Evolutionary conservation across 1,140 invertebrate species (phyloP).

Genomic region (Drosophila repletoides): DNA sequence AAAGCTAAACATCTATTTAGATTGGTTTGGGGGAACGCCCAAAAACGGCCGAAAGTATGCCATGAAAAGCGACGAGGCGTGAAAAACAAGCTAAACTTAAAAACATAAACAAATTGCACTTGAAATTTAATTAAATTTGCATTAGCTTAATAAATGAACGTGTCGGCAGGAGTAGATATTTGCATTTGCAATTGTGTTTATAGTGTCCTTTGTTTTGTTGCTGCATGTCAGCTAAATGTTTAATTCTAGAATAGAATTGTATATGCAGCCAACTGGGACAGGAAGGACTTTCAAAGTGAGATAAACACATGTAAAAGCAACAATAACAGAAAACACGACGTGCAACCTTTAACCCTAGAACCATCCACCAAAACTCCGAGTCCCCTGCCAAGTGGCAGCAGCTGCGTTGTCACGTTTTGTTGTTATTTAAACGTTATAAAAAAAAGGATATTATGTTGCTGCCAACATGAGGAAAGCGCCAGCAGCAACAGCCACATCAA

Average conservation of each 20-base stretch:
- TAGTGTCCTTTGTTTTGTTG: neutral
- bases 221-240: constrained; percentile 4
- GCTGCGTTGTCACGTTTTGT: constrained; percentile 21
- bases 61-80: constrained; percentile 22
- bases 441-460: constrained; percentile 54
- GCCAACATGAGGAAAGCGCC: constrained; percentile 50
- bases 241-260: constrained; percentile 1
- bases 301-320: constrained; percentile 30
- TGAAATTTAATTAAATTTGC: constrained; percentile 43
- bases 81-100: constrained; percentile 7
- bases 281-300: constrained; percentile 9
- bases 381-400: constrained; percentile 15
- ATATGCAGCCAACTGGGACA: neutral
- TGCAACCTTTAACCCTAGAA: constrained; percentile 15
- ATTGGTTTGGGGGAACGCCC: neutral
- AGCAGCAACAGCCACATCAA: constrained; percentile 14
- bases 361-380: constrained; percentile 11
- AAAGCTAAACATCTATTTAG: neutral
- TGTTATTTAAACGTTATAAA: constrained; percentile 23
- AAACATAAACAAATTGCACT: constrained; percentile 41
- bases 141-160: constrained; percentile 36
- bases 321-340: constrained; percentile 7
- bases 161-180: constrained; percentile 1
- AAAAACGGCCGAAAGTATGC: constrained; percentile 2
- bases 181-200: neutral